Evolutionary conservation across 2,797 vertebrate species (phyloP).

Genomic region (Myotis vivesi): DNA sequence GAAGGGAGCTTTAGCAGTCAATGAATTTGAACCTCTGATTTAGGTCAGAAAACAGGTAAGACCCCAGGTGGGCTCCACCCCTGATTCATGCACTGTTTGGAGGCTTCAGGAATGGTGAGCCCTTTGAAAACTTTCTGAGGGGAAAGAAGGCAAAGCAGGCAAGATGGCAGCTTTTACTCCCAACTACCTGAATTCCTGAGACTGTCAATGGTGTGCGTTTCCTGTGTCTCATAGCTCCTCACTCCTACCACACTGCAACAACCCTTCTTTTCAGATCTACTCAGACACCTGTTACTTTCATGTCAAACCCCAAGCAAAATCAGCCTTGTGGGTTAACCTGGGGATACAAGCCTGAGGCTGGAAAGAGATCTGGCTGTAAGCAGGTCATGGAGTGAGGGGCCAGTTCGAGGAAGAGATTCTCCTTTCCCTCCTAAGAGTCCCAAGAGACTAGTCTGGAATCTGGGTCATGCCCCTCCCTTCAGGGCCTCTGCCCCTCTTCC

Average conservation of each 20-base stretch:
- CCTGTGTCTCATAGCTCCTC: neutral
- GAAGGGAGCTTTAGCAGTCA: neutral
- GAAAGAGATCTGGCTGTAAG: neutral
- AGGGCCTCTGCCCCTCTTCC: neutral
- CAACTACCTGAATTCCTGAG: neutral
- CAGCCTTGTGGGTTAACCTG: neutral
- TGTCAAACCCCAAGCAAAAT: neutral
- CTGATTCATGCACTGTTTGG: neutral
- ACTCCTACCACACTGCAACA: too few species aligned
- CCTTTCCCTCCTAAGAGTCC: neutral
- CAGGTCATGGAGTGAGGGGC: neutral
- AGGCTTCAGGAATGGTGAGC: neutral
- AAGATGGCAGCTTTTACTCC: neutral
- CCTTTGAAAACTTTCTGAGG: neutral
- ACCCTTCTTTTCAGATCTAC: neutral
- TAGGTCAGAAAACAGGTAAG: neutral
- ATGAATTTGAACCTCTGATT: neutral
- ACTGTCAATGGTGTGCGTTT: neutral
- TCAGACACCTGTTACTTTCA: neutral
- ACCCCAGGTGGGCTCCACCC: neutral
- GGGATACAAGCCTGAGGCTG: neutral
- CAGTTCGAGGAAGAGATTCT: neutral
- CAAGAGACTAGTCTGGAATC: neutral
- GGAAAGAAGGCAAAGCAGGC: neutral
- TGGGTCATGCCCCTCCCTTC: neutral